phyloP scores from a whole-genome alignment of 2,113 vertebrate species.

The Haliaeetus leucogaster region DNA sequence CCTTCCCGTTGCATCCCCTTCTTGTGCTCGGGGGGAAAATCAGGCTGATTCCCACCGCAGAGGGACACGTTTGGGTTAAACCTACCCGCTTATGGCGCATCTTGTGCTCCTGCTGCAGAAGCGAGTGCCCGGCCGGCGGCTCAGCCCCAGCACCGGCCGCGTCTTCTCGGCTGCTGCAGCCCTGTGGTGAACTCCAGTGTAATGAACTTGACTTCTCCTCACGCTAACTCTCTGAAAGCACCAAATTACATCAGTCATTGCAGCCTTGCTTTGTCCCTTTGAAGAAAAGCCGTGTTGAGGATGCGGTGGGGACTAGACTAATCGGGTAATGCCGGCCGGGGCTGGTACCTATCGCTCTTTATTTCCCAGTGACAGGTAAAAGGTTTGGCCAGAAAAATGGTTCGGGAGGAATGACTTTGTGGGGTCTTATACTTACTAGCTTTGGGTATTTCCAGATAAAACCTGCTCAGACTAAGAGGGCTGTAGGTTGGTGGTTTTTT shows the following conservation, averaged over 20 bases:
- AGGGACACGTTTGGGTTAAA: background rate
- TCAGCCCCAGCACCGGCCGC: rapidly evolving
- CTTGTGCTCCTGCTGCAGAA: background rate
- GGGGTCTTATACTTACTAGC: background rate
- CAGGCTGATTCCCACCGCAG: background rate
- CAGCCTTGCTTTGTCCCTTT: background rate
- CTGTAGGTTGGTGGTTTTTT: background rate
- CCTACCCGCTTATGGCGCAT: rapidly evolving
- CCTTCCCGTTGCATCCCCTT: background rate
- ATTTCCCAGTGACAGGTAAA: background rate
- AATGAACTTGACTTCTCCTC: background rate
- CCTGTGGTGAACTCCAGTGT: background rate
- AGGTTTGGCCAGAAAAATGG: background rate
- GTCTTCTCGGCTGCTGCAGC: background rate
- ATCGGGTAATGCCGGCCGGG: background rate
- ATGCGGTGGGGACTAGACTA: background rate
- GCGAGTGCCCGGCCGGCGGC: rapidly evolving
- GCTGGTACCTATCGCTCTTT: background rate
- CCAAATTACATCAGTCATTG: background rate
- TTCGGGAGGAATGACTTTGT: background rate
- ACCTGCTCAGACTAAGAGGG: background rate
- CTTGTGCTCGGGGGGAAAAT: rapidly evolving
- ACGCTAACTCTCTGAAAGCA: background rate
- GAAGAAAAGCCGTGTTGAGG: background rate
- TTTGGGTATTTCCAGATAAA: conserved; percentile 28